Conservation (phyloP, 2,797 vertebrate genomes). For the Tarsius wallacei region DNA sequence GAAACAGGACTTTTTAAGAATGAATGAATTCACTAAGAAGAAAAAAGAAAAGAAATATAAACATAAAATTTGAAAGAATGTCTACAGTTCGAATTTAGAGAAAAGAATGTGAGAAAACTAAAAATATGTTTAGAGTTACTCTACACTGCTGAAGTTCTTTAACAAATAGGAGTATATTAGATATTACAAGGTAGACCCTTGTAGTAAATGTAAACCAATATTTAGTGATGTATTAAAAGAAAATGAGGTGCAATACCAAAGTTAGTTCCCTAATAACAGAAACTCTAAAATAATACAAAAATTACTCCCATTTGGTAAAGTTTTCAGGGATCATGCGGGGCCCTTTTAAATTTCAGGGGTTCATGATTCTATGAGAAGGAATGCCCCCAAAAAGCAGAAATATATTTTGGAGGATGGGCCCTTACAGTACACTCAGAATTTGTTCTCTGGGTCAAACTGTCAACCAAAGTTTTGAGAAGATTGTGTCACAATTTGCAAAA, state of each 20-base stretch:
- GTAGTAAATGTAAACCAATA: neutral
- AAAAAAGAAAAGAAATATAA: neutral
- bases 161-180: neutral
- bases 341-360: neutral
- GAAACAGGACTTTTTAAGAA: neutral
- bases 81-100: neutral
- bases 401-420: no score
- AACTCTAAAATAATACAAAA: neutral
- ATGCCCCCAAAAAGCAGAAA: no score
- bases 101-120: neutral
- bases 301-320: neutral
- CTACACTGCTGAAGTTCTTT: neutral
- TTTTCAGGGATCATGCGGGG: neutral
- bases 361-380: neutral
- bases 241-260: neutral
- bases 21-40: neutral
- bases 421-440: no score
- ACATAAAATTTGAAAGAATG: neutral
- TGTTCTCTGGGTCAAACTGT: no score
- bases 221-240: neutral
- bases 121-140: neutral
- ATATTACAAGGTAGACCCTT: neutral
- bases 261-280: neutral
- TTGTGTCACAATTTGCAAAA: no score
- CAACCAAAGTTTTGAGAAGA: no score